phyloP scores from a whole-genome alignment of 1,140 invertebrate genomes.

The Stegodyphus dumicola region DNA sequence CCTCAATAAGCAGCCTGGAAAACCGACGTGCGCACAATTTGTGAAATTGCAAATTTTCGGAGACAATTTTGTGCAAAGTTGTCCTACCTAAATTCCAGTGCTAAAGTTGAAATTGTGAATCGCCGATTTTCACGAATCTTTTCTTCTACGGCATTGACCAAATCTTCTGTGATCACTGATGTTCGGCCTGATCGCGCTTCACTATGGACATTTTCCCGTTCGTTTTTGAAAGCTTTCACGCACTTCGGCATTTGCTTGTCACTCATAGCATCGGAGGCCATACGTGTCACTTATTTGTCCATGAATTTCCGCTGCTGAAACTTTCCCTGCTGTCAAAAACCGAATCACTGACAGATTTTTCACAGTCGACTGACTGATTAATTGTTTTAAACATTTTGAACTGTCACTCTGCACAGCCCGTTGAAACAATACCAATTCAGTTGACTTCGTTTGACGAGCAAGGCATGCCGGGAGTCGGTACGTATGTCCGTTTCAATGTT shows the following conservation, averaged over 20 bases:
- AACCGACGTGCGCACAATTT: not conserved
- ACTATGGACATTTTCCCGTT: not conserved
- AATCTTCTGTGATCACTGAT: not conserved
- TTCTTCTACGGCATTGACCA: not conserved
- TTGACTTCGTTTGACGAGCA: not conserved
- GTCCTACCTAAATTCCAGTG: too few species aligned
- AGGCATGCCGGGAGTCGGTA: not conserved
- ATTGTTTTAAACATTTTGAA: constrained; percentile 1
- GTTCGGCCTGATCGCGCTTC: not conserved
- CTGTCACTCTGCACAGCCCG: not conserved
- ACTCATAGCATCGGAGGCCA: not conserved
- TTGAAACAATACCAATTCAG: not conserved
- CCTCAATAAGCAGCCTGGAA: not conserved
- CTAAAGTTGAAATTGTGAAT: not conserved
- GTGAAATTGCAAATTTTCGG: too few species aligned
- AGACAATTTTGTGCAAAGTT: too few species aligned
- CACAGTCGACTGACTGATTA: not conserved
- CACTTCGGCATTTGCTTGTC: not conserved
- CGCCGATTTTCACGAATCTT: not conserved
- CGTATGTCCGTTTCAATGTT: not conserved
- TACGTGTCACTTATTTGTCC: not conserved
- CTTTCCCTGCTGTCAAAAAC: not conserved
- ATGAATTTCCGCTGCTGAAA: not conserved
- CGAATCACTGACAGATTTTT: not conserved
- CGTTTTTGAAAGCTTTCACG: not conserved